These are phyloP conservation scores for Zaprionus obscuricornis DNA, from an alignment of 2,888 invertebrate genomes.

Conservation along the genomic window DNA sequence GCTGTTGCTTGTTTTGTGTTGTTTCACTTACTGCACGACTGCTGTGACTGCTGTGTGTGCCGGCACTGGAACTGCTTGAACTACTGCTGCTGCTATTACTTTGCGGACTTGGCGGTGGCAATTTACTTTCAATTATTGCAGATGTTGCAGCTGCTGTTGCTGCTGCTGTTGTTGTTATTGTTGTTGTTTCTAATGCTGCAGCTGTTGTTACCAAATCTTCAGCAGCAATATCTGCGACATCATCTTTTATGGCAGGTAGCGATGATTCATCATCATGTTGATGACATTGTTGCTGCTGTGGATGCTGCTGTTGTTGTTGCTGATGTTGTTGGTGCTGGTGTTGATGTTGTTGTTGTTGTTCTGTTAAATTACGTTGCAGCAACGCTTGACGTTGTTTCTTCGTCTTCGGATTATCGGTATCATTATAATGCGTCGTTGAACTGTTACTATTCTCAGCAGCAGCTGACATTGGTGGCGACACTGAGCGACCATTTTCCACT, in stretches of 20 bases:
- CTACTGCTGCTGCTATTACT: slow-evolving; percentile 77
- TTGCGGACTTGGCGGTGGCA: slow-evolving; percentile 70
- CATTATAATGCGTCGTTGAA: slow-evolving; percentile 48
- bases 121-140: slow-evolving; percentile 21
- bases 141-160: neutral
- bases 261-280: slow-evolving; percentile 23
- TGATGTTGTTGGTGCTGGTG: slow-evolving; percentile 38
- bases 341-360: slow-evolving; percentile 61
- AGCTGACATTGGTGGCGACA: slow-evolving; percentile 35
- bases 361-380: slow-evolving; percentile 68
- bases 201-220: slow-evolving; percentile 37
- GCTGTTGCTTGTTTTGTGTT: slow-evolving; percentile 22
- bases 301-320: slow-evolving; percentile 15
- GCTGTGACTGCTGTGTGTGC: slow-evolving; percentile 65
- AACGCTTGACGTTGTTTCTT: slow-evolving; percentile 76
- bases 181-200: slow-evolving; percentile 5
- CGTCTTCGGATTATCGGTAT: slow-evolving; percentile 69
- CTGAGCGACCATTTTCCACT: slow-evolving; percentile 51
- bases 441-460: slow-evolving; percentile 65
- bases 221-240: too few relatives aligned
- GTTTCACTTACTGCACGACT: slow-evolving; percentile 29
- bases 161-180: too few relatives aligned
- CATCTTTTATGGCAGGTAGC: too few relatives aligned
- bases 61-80: slow-evolving; percentile 73
- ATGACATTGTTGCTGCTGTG: slow-evolving; percentile 15